phyloP scores from a whole-genome alignment of 2,888 invertebrate genomes.

The Rhingia campestris region DNA sequence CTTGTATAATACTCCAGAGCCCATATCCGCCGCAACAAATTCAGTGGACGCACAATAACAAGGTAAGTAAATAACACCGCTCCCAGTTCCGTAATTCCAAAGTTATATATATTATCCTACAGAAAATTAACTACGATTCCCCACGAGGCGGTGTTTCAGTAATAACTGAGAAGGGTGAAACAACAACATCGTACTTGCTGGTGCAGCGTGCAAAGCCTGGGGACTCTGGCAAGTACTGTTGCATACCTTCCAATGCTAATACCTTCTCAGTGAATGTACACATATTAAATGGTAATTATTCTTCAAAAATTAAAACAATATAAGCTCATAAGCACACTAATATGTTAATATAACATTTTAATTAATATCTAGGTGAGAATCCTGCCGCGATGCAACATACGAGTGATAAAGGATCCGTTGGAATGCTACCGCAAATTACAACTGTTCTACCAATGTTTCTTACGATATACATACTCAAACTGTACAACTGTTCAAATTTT shows the following conservation, averaged over 20 bases:
- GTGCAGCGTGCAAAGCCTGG: slow-evolving; percentile 89
- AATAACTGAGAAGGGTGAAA: slow-evolving; percentile 92
- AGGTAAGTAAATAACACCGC: slow-evolving; percentile 84
- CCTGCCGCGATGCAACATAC: slow-evolving; percentile 71
- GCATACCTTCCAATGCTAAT: slow-evolving; percentile 92
- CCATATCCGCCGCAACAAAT: slow-evolving; percentile 93
- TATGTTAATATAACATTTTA: neutral
- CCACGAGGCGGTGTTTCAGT: slow-evolving; percentile 92
- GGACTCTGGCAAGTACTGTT: slow-evolving; percentile 91
- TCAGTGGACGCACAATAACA: slow-evolving; percentile 92
- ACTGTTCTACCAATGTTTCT: slow-evolving; percentile 53
- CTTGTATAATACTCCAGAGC: slow-evolving; percentile 90
- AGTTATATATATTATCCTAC: slow-evolving; percentile 21
- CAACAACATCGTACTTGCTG: slow-evolving; percentile 90
- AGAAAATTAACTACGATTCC: slow-evolving; percentile 94
- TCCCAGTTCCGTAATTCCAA: neutral
- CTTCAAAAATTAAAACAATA: neutral
- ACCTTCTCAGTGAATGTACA: slow-evolving; percentile 90
- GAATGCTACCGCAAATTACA: slow-evolving; percentile 32
- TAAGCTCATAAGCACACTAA: neutral
- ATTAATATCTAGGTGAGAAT: slow-evolving; percentile 54
- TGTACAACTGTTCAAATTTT: slow-evolving; percentile 52
- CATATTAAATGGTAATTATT: slow-evolving; percentile 88
- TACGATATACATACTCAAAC: slow-evolving; percentile 44
- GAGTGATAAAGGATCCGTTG: slow-evolving; percentile 59